Evolutionary conservation across 1,140 invertebrate species (phyloP), one percentile per base, ranked within the genome.

Genomic region (Muscidifurax raptorellus): DNA sequence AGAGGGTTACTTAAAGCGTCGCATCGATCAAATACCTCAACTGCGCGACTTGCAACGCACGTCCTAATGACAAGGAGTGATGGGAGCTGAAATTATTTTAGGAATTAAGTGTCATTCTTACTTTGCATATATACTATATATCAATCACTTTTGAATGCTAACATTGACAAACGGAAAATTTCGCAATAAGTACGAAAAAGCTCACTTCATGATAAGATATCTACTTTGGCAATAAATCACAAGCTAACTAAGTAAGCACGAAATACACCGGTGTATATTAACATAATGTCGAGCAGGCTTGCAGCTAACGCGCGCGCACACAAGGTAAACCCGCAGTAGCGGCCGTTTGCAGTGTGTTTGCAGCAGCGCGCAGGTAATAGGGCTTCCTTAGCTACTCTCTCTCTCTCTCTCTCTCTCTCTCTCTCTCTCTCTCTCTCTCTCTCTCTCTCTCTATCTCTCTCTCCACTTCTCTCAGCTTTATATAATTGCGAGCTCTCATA

Each of bases 401-500:
- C 64, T 66, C 64, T 22, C 64, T 36, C 28, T 36, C 32, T 36
- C 32, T 40, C 64, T 66, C 64, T 0, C 22, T n/a, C 40, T 13
- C 28, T 36, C 72, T 81, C 72, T 81, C 64, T 66, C 64, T 22
- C 64, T 36, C 28, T 36, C 32, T 36, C 32, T 40, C 64, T 66
- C 66, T 30, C 27, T 69, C 25, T n/a, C 64, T 66, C 64, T 22
- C 64, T 36, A 28, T 36, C 32, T 36, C 32, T 40, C 64, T 66
- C 64, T 0, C 22, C 28, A 59, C n/a, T 36, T 36, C 72, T 81
- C 72, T 81, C 64, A 78, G 40, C 72, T 82, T 80, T 66, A 77
- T 83, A 84, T 82, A 86, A 87, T 87, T 87, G 81, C 77, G 78
- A 86, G 85, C 85, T 83, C 86, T 83, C 74, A 85, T 87, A 86